These are phyloP conservation scores for Peromyscus aztecus DNA, from an alignment of 2,797 vertebrate genomes.

Conservation along the genomic window DNA sequence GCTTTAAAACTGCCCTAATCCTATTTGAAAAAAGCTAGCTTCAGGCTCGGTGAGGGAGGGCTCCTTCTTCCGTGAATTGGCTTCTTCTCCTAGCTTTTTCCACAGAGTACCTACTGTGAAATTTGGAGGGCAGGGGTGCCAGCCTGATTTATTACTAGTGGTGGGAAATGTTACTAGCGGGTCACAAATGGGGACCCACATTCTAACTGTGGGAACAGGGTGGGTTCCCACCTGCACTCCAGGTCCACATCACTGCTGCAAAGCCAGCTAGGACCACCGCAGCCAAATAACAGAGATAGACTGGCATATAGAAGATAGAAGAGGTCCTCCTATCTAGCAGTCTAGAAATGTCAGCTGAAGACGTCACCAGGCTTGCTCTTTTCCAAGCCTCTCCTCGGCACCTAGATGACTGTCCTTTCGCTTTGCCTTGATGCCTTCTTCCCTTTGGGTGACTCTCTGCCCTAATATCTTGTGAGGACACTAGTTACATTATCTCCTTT, in stretches of 20 bases:
- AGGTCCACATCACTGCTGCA: background rate
- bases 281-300: background rate
- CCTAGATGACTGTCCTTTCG: background rate
- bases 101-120: background rate
- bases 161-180: background rate
- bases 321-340: background rate
- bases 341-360: background rate
- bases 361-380: background rate
- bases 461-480: background rate
- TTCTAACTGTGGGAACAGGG: background rate
- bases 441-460: background rate
- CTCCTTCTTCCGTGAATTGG: slow-evolving; percentile 2
- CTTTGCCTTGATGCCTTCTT: background rate
- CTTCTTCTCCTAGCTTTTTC: background rate
- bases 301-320: background rate
- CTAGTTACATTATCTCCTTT: background rate
- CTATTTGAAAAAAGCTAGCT: slow-evolving; percentile 61
- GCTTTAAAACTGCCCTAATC: slow-evolving; percentile 41
- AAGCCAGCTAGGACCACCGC: background rate
- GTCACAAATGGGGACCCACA: background rate
- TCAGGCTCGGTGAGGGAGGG: background rate
- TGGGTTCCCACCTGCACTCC: background rate
- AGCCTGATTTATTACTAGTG: background rate
- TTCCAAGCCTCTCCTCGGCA: background rate
- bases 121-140: background rate